phyloP scores from a whole-genome alignment of 2,888 invertebrate species.

The Mesochorus sp. region DNA sequence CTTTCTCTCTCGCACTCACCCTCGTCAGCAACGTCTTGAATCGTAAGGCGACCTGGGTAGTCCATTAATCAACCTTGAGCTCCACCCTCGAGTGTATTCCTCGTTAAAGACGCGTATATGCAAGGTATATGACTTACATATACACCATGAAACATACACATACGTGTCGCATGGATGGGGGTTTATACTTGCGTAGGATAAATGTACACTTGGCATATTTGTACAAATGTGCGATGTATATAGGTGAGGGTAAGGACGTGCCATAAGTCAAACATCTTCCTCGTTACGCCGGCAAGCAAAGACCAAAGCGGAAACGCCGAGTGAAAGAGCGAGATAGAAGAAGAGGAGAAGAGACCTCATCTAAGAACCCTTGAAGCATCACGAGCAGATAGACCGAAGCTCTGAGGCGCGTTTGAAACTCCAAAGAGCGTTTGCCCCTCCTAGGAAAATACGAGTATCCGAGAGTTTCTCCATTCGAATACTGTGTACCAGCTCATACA shows the following conservation, averaged over 20 bases:
- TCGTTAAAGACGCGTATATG: slow-evolving; percentile 15
- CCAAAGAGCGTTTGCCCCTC: neutral
- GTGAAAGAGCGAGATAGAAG: slow-evolving; percentile 43
- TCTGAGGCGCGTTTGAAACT: slow-evolving; percentile 41
- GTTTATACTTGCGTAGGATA: neutral
- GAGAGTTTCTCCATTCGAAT: slow-evolving; percentile 28
- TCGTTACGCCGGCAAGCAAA: slow-evolving; percentile 47
- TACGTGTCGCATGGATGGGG: neutral
- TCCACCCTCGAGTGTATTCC: slow-evolving; percentile 26
- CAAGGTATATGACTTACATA: neutral
- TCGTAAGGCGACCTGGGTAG: slow-evolving; percentile 16
- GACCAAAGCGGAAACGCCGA: slow-evolving; percentile 33
- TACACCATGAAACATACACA: neutral
- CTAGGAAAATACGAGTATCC: slow-evolving; percentile 33
- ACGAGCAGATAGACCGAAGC: slow-evolving; percentile 26
- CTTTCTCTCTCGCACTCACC: too few relatives aligned
- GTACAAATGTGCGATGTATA: neutral
- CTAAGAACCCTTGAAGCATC: slow-evolving; percentile 17
- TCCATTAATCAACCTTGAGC: slow-evolving; percentile 52
- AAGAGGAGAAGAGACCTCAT: too few relatives aligned
- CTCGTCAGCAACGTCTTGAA: slow-evolving; percentile 47
- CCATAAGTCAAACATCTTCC: slow-evolving; percentile 57
- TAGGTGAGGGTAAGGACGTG: slow-evolving; percentile 18
- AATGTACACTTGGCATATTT: neutral
- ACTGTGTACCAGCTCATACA: neutral